Evolutionary conservation across 2,888 invertebrate genomes (phyloP).

Genomic region (Tuberolachnus salignus): DNA sequence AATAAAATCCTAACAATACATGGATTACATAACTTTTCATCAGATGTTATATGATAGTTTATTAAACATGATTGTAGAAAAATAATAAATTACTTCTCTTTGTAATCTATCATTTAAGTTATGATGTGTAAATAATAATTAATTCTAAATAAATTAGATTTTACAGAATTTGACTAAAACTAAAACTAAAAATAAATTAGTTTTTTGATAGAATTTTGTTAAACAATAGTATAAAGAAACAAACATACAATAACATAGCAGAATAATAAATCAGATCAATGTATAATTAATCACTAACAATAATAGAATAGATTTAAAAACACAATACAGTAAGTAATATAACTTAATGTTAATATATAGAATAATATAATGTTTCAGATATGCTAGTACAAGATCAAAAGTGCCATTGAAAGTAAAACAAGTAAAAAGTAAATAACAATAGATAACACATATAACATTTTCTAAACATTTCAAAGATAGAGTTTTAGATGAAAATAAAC

Average conservation of each 20-base stretch:
- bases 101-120: not conserved
- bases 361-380: constrained; percentile 11
- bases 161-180: too few species aligned
- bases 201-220: too few species aligned
- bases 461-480: too few species aligned
- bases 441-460: too few species aligned
- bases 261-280: constrained; percentile 10
- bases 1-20: too few species aligned
- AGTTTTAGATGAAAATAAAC: too few species aligned
- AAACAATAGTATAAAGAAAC: not conserved
- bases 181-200: too few species aligned
- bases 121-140: not conserved
- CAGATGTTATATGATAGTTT: too few species aligned
- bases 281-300: not conserved
- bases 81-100: not conserved
- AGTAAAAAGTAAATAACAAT: not conserved
- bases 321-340: not conserved
- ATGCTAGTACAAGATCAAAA: constrained; percentile 1
- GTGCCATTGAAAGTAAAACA: constrained; percentile 19
- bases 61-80: not conserved
- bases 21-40: not conserved
- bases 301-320: constrained; percentile 8
- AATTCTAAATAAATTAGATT: too few species aligned
- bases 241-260: not conserved
- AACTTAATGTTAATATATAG: not conserved